phyloP scores from a whole-genome alignment of 30 jellyfish, hydroid and myxozoan genomes.

The Catostylus mosaicus region DNA sequence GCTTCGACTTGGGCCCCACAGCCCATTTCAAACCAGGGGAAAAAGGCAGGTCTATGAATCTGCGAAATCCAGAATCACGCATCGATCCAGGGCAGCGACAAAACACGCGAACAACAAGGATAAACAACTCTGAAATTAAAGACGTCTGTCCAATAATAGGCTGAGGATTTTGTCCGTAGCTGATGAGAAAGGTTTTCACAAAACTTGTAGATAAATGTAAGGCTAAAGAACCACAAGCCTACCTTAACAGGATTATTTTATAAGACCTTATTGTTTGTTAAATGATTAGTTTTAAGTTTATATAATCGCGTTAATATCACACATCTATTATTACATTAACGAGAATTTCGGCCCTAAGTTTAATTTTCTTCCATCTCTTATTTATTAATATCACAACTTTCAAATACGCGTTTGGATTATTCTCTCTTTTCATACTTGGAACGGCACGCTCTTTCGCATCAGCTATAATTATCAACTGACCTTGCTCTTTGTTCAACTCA shows the following conservation, averaged over 20 bases:
- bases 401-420: not conserved
- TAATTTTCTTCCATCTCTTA: not conserved
- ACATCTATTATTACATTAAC: not conserved
- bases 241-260: conserved; percentile 20
- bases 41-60: too few species aligned
- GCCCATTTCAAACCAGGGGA: too few species aligned
- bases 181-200: conserved; percentile 8
- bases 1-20: too few species aligned
- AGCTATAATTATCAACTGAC: not conserved
- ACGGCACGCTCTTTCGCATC: not conserved
- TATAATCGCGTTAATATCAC: conserved; percentile 36
- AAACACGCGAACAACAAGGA: not conserved
- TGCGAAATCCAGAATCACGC: not conserved
- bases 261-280: conserved; percentile 43
- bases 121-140: not conserved
- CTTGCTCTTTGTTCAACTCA: not conserved
- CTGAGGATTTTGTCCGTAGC: not conserved
- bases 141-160: conserved; percentile 4
- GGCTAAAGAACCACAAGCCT: conserved; percentile 35
- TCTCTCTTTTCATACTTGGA: too few species aligned
- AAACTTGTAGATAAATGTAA: conserved; percentile 19
- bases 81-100: not conserved
- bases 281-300: conserved; percentile 45
- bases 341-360: not conserved
- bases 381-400: not conserved